phyloP scores from a whole-genome alignment of 2,113 vertebrate genomes.

The Mastomys coucha region DNA sequence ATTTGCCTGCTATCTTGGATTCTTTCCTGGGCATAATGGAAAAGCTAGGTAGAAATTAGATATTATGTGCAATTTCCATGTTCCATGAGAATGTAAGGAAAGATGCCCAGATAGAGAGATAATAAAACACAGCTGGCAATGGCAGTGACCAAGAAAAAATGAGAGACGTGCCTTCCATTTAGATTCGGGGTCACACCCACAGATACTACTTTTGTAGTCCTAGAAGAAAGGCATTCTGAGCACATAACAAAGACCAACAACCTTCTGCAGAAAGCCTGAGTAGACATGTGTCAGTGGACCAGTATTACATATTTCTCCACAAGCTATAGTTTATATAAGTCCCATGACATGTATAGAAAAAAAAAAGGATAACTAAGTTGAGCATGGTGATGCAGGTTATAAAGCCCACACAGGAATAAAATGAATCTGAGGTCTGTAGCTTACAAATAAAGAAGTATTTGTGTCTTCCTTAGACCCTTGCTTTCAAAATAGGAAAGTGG shows the following conservation, averaged over 20 bases:
- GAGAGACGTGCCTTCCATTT: conserved; percentile 51
- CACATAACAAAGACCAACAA: conserved; percentile 2
- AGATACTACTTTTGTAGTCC: not conserved
- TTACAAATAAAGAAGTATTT: not conserved
- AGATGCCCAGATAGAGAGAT: not conserved
- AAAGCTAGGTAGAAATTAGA: not conserved
- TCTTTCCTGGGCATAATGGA: not conserved
- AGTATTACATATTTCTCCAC: not conserved
- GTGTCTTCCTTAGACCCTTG: not conserved
- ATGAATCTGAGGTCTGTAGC: not conserved
- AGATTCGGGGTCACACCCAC: not conserved
- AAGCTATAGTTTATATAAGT: not conserved
- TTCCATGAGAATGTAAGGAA: conserved; percentile 24
- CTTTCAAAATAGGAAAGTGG: not conserved
- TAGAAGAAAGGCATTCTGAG: conserved; percentile 55
- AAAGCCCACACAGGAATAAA: not conserved
- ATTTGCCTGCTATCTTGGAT: not conserved
- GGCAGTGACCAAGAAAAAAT: conserved; percentile 49
- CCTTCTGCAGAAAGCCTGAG: conserved; percentile 4
- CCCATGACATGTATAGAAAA: not conserved
- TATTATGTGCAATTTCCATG: not conserved
- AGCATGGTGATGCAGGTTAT: too few species aligned
- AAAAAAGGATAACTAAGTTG: not conserved
- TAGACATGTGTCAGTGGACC: not conserved
- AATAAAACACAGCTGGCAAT: not conserved